Percentiles rank a stretch among this genome's conserved stretches.
Conservation (phyloP, 2,888 invertebrate genomes). For the Dolomedes plantarius region DNA sequence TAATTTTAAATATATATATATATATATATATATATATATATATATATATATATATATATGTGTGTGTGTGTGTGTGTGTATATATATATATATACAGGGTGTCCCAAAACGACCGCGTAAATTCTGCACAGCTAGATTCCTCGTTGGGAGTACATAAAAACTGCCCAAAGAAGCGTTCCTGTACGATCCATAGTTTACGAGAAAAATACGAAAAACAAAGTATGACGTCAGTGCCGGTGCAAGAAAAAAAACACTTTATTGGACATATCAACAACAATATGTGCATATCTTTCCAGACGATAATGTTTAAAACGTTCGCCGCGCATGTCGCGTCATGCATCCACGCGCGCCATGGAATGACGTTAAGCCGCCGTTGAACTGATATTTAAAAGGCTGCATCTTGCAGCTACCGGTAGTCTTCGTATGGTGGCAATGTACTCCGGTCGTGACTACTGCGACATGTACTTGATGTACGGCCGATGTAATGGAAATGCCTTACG, state of each 20-base stretch:
- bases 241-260: background rate
- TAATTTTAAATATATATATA: too few relatives aligned
- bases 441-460: background rate
- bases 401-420: background rate
- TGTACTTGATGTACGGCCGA: background rate
- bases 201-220: background rate
- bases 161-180: background rate
- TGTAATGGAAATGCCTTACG: slow-evolving; percentile 8
- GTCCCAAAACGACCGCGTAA: background rate
- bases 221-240: background rate
- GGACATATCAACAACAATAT: too few relatives aligned
- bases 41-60: too few relatives aligned
- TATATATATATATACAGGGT: too few relatives aligned
- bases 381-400: background rate
- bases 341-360: too few relatives aligned
- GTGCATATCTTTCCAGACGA: too few relatives aligned
- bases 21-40: too few relatives aligned
- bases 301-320: too few relatives aligned
- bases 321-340: too few relatives aligned
- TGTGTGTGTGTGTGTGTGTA: too few relatives aligned
- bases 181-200: background rate
- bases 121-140: background rate
- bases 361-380: too few relatives aligned
- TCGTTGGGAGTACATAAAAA: background rate
- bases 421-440: background rate